Conservation (phyloP, 2,888 invertebrate species). For the Stenotaenia linearis region DNA sequence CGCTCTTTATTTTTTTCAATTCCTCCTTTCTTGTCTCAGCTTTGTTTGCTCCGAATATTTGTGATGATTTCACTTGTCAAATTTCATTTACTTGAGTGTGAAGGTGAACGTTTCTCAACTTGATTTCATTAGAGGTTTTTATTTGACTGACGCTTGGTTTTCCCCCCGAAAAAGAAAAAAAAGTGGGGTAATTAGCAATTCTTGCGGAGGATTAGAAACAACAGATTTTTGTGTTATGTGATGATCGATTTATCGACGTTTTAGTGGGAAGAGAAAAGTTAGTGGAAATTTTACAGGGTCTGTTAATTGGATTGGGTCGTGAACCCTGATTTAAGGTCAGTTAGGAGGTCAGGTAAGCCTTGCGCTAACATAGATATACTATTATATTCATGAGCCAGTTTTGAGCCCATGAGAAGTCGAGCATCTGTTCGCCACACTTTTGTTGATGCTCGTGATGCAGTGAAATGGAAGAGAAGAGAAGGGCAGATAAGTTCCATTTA, state of each 20-base stretch:
- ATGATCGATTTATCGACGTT: not conserved
- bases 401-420: not conserved
- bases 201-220: constrained; percentile 3
- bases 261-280: not conserved
- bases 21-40: not conserved
- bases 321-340: constrained; percentile 6
- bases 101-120: constrained; percentile 6
- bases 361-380: not conserved
- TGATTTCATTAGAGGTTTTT: not conserved
- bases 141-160: not conserved
- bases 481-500: constrained; percentile 3
- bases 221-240: not conserved
- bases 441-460: constrained; percentile 14
- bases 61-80: constrained; percentile 6
- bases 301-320: not conserved
- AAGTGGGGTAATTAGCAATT: not conserved
- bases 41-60: constrained; percentile 10
- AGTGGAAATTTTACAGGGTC: not conserved
- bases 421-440: constrained; percentile 14
- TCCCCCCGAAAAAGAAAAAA: not conserved
- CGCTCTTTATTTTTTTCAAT: not conserved
- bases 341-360: not conserved
- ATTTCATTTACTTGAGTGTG: constrained; percentile 1
- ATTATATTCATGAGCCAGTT: constrained; percentile 15
- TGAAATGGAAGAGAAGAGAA: constrained; percentile 1